Evolutionary conservation across 2,797 vertebrate genomes (phyloP).

Genomic region (Sebastes taczanowskii): DNA sequence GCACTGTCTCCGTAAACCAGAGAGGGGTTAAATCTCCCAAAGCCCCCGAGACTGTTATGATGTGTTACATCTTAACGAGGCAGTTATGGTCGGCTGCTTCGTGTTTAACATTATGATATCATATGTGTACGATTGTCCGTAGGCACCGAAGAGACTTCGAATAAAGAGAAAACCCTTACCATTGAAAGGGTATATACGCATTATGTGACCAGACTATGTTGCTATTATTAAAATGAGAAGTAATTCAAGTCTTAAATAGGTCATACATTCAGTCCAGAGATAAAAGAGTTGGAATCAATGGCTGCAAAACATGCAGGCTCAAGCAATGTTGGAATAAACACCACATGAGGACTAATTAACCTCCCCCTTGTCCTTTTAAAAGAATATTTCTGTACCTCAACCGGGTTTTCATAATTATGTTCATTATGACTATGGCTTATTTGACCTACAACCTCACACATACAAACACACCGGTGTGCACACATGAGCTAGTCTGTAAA

Average conservation of each 20-base stretch:
- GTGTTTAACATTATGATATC: slow-evolving; percentile 38
- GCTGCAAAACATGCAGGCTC: background rate
- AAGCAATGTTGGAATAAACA: background rate
- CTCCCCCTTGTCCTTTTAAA: background rate
- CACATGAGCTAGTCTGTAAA: background rate
- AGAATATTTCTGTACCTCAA: background rate
- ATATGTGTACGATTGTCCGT: slow-evolving; percentile 11
- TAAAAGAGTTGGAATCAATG: background rate
- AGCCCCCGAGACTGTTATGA: slow-evolving; percentile 1
- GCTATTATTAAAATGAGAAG: background rate
- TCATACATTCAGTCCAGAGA: background rate
- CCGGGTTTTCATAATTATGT: background rate
- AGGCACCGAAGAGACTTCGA: background rate
- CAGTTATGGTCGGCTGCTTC: background rate
- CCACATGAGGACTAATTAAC: background rate
- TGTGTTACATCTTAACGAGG: slow-evolving; percentile 22
- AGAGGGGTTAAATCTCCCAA: slow-evolving; percentile 35
- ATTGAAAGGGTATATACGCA: background rate
- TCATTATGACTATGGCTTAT: background rate
- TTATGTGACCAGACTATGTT: background rate
- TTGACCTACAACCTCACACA: background rate
- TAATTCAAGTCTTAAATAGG: slow-evolving; percentile 19
- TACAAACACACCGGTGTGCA: background rate
- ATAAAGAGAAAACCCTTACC: background rate
- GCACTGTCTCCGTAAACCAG: background rate